phyloP scores from a whole-genome alignment of 30 jellyfish, hydroid and myxozoan species.

The Catostylus mosaicus region DNA sequence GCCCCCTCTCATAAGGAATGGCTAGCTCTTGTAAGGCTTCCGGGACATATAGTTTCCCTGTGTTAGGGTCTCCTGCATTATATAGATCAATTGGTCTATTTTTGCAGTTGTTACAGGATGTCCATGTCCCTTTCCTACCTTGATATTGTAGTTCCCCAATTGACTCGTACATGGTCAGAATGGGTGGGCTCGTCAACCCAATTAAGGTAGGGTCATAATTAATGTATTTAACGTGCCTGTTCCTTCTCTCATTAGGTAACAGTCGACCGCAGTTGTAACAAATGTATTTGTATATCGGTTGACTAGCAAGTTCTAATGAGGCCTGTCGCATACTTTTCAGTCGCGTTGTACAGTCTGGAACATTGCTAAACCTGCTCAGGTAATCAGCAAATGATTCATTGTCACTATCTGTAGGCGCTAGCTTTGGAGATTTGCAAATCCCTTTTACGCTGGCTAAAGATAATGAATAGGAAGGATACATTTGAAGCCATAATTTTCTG shows the following conservation, averaged over 20 bases:
- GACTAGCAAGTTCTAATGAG: not conserved
- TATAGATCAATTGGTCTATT: slow-evolving; percentile 11
- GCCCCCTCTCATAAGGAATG: slow-evolving; percentile 9
- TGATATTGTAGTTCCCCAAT: slow-evolving; percentile 7
- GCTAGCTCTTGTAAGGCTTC: not conserved
- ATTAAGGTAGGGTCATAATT: not conserved
- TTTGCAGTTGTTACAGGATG: slow-evolving; percentile 15
- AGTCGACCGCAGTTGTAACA: slow-evolving; percentile 25
- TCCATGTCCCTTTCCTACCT: not conserved
- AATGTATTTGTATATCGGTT: not conserved
- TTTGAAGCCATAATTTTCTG: no score
- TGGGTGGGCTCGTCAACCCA: not conserved
- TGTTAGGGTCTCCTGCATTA: not conserved
- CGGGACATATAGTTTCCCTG: not conserved
- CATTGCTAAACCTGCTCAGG: no score
- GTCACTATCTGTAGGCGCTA: no score
- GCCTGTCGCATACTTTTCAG: not conserved
- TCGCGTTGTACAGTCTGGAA: no score
- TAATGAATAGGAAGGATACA: no score
- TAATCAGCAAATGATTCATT: no score
- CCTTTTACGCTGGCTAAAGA: no score
- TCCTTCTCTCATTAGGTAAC: not conserved
- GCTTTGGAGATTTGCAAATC: no score
- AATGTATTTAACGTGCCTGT: no score
- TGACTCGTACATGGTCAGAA: not conserved